Percentiles rank a stretch among this genome's conserved stretches.
These are phyloP conservation scores for Seriola aureovittata DNA, from an alignment of 2,113 vertebrate genomes.

Conservation along the genomic window DNA sequence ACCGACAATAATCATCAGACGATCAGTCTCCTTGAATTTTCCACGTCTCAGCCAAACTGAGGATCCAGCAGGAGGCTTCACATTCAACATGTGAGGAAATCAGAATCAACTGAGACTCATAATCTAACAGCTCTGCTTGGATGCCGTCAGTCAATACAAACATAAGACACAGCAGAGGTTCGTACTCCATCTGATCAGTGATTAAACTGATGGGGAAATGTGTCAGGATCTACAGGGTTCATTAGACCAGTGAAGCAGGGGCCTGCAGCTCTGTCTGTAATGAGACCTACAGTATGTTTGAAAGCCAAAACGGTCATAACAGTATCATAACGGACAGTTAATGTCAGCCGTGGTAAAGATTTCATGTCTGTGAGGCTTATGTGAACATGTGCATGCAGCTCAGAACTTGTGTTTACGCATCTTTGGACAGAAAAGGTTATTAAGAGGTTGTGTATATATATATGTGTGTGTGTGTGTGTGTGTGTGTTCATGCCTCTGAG, in stretches of 20 bases:
- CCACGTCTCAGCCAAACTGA: not conserved
- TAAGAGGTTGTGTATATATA: conserved; percentile 7
- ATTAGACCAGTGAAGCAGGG: not conserved
- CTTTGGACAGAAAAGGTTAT: conserved; percentile 25
- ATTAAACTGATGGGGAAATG: not conserved
- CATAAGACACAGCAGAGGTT: not conserved
- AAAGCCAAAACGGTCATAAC: not conserved
- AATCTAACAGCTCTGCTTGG: not conserved
- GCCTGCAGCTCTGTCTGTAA: not conserved
- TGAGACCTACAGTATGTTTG: not conserved
- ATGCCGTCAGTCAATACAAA: not conserved
- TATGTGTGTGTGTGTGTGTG: conserved; percentile 26
- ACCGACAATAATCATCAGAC: not conserved
- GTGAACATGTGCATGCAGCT: not conserved
- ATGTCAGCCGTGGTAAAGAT: not conserved
- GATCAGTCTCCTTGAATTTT: not conserved
- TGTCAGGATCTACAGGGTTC: not conserved
- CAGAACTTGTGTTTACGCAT: conserved; percentile 4
- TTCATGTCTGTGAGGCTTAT: not conserved
- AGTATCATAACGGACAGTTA: not conserved
- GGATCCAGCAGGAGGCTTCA: not conserved
- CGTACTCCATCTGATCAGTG: not conserved
- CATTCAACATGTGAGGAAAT: not conserved
- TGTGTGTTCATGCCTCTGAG: conserved; percentile 21
- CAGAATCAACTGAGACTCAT: not conserved